Base-by-base conservation (phyloP, 1,140 invertebrate species). In the Drosophila tani region DNA sequence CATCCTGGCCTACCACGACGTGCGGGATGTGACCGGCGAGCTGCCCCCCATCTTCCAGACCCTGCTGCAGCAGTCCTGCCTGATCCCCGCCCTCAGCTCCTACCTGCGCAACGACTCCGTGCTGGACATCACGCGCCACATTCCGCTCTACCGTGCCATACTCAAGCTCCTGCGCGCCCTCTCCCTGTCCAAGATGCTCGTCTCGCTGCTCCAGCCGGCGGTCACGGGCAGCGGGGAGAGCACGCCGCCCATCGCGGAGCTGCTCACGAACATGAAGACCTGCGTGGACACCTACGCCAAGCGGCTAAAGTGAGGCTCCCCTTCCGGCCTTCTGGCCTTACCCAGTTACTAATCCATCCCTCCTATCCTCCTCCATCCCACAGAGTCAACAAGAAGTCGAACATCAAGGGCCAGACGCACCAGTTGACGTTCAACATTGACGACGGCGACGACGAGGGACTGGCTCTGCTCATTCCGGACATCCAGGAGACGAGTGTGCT, bases 31-130 rank as follows among this genome's bases (percentile, higher is more conserved):
- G 51, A 81, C 85, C 19, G 93, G 93, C 45, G 94, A 94, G 51
- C 79, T 97, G 45, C 96, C 97, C 0, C 63, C 94, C 0, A 93
- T 95, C 76, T 97, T 99, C 86, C 93, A 95, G 14, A 96, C 97
- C 58, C 93, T 98, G 11, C 88, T 99, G 0, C 94, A 95, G 27
- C 94, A 96, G 81, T 98, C 97, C 27, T 97, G 97, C 81, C 94
- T 99, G 2, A 94, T 98, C 43, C 96, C 97, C 19, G 97, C 97
- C 12, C 95, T 99, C 8, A 97, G 97, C 66, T 98, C 97, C 0
- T 99, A 99, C 85, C 94, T 99, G 27, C 94, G 97, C 77, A 99
- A 99, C 90, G 98, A 99, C 93, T 99, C 98, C 93, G 98, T 99
- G 55, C 93, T 99, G 84, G 98, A 99, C 92, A 98, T 99, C 96